Evolutionary conservation across 2,888 invertebrate genomes (phyloP).

Genomic region (Xestia rhomboidea): DNA sequence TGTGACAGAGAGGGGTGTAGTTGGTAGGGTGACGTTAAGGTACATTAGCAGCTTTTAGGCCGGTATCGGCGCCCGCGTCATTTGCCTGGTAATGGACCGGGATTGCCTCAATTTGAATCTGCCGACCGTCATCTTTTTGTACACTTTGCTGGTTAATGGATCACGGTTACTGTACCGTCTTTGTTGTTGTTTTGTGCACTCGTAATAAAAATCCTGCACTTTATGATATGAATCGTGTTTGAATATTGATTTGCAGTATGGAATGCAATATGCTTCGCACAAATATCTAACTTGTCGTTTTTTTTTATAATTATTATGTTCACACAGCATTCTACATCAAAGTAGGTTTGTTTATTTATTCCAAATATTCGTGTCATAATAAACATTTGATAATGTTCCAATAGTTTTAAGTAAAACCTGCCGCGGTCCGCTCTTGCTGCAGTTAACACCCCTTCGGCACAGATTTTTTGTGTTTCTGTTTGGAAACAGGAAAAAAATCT

Average conservation of each 20-base stretch:
- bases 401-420: conserved; percentile 64
- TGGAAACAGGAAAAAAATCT: conserved; percentile 79
- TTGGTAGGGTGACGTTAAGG: conserved; percentile 75
- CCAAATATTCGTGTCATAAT: conserved; percentile 44
- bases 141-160: conserved; percentile 78
- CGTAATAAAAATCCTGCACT: conserved; percentile 37
- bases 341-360: conserved; percentile 37
- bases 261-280: conserved; percentile 2
- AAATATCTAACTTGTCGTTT: conserved; percentile 21
- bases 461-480: conserved; percentile 79
- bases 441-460: conserved; percentile 82
- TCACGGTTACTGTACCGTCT: conserved; percentile 59
- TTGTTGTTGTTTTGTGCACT: conserved; percentile 55
- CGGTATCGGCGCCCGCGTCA: conserved; percentile 82
- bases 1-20: conserved; percentile 70
- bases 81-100: conserved; percentile 84
- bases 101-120: conserved; percentile 85
- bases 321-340: conserved; percentile 6
- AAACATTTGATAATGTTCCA: conserved; percentile 43
- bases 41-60: conserved; percentile 86
- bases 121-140: conserved; percentile 76
- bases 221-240: conserved; percentile 38
- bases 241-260: conserved; percentile 30
- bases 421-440: conserved; percentile 74
- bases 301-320: conserved; percentile 24